phyloP scores from a whole-genome alignment of 2,888 invertebrate genomes.

The Zaprionus obscuricornis region DNA sequence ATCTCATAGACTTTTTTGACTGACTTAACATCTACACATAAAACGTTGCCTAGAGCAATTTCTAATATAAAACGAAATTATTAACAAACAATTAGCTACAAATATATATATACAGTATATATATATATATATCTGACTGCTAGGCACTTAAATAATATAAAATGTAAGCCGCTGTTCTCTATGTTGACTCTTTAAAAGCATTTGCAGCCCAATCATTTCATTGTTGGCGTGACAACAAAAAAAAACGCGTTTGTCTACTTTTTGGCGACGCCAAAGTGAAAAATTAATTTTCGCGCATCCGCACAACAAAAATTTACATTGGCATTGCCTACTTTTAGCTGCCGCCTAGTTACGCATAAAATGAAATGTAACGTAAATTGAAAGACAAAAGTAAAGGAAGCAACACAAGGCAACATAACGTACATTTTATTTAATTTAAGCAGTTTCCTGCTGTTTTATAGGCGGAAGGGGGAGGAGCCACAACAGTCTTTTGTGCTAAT shows the following conservation, averaged over 20 bases:
- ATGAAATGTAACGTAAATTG: slow-evolving; percentile 3
- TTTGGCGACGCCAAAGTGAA: slow-evolving; percentile 23
- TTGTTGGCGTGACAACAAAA: slow-evolving; percentile 44
- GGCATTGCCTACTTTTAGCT: slow-evolving; percentile 49
- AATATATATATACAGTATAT: neutral
- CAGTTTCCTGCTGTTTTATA: slow-evolving; percentile 37
- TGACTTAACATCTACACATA: slow-evolving; percentile 40
- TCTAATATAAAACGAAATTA: slow-evolving; percentile 38
- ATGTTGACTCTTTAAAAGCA: slow-evolving; percentile 31
- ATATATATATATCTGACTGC: neutral
- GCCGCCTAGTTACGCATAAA: slow-evolving; percentile 33
- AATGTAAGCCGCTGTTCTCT: slow-evolving; percentile 33
- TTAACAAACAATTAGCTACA: slow-evolving; percentile 31
- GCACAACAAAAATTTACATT: slow-evolving; percentile 38
- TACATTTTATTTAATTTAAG: slow-evolving; percentile 43
- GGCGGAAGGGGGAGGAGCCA: slow-evolving; percentile 9
- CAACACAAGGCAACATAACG: slow-evolving; percentile 19
- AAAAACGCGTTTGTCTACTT: slow-evolving; percentile 31
- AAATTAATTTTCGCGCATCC: slow-evolving; percentile 56
- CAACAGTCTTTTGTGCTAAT: slow-evolving; percentile 24
- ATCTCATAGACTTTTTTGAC: slow-evolving; percentile 12
- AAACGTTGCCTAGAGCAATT: slow-evolving; percentile 17
- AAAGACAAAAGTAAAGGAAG: too few species aligned
- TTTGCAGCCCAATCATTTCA: slow-evolving; percentile 45
- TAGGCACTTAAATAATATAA: slow-evolving; percentile 39